Evolutionary conservation across 2,888 invertebrate species (phyloP).

Genomic region (Orthonychiurus folsomi): DNA sequence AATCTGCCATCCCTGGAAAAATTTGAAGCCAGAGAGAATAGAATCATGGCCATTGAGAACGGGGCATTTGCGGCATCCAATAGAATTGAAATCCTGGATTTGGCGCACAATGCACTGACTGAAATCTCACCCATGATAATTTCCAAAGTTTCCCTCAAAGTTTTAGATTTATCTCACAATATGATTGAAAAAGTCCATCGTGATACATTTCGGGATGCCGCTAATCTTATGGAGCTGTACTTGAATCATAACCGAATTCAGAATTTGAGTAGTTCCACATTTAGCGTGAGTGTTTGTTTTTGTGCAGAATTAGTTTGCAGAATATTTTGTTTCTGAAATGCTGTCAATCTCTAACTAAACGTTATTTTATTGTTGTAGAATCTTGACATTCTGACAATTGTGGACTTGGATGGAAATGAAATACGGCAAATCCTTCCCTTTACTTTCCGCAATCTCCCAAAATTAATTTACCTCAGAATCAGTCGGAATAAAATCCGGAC

Average conservation of each 20-base stretch:
- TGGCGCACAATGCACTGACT: constrained; percentile 66
- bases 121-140: constrained; percentile 60
- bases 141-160: constrained; percentile 58
- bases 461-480: constrained; percentile 53
- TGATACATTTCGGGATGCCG: constrained; percentile 60
- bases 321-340: background rate
- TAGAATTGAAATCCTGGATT: constrained; percentile 62
- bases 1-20: constrained; percentile 57
- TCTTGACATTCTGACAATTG: constrained; percentile 58
- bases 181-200: constrained; percentile 60
- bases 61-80: constrained; percentile 55
- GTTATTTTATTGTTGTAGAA: constrained; percentile 22
- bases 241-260: constrained; percentile 65
- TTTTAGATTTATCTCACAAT: constrained; percentile 70
- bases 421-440: constrained; percentile 63
- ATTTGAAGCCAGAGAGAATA: constrained; percentile 66
- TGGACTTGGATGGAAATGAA: constrained; percentile 71
- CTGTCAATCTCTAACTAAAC: background rate
- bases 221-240: constrained; percentile 60
- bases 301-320: too few relatives aligned
- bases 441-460: constrained; percentile 60
- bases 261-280: constrained; percentile 61
- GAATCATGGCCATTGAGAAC: constrained; percentile 60
- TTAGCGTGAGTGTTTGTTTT: constrained; percentile 44
- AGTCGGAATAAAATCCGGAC: constrained; percentile 43